Evolutionary conservation across 2,888 invertebrate species (phyloP), one percentile per base, ranked within the genome.

Genomic region (Loripinus fragilis): DNA sequence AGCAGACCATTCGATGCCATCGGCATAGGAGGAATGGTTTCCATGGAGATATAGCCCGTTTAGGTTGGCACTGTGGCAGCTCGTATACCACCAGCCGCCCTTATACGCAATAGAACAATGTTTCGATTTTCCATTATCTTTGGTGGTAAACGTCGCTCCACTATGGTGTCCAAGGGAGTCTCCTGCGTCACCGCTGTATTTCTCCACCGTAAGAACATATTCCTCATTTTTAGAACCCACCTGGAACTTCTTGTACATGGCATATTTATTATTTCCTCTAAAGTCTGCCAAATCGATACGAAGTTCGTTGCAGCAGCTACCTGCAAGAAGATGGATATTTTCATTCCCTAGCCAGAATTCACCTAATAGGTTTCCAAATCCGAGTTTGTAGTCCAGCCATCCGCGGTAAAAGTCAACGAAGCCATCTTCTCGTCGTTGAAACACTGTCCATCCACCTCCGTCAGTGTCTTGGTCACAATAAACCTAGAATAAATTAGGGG

Each of bases 301-400:
- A 91, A 98, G 94, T 95, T 86, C 85, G 80, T 88, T 90, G 71
- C 89, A 87, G 30, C 76, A 81, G 33, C 70, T 67, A 0, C 70
- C 75, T 0, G 97, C 97, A 42, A 98, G 93, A 69, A 95, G 95
- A 92, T 98, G 96, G 87, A 98, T 95, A 35, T 96, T 95, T 81
- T 97, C 96, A 87, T 98, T 97, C 2, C 98, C 98, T 33, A 98
- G 95, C 97, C 97, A 98, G 92, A 96, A 97, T 91, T 98, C 98
- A 0, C 96, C 96, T 71, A 92, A 90, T 86, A 93, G 91, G 28
- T 96, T 95, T 0, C 98, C 98, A 90, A 98, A 98, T 23, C 97
- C 97, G 17, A 95, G 95, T 0, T 96, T 96, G 91, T 98, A 98
- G 76, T 97, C 96, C 76, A 95, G 94, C 96, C 97, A 98, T 71